phyloP scores from a whole-genome alignment of 2,888 invertebrate genomes.

The Panopea generosa region DNA sequence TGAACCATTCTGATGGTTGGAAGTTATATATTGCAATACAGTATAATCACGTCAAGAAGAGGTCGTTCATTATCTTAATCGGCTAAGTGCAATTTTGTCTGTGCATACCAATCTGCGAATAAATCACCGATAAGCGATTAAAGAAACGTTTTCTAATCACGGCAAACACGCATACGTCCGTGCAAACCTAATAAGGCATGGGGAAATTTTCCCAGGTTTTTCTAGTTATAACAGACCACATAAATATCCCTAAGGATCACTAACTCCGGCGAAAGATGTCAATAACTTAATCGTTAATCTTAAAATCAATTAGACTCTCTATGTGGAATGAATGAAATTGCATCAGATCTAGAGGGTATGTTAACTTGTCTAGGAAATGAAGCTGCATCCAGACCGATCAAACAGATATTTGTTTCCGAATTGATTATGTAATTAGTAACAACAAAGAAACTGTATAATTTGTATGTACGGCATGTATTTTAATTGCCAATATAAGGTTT shows the following conservation, averaged over 20 bases:
- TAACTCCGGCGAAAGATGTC: slow-evolving; percentile 32
- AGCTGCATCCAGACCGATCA: neutral
- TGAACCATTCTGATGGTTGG: too few species aligned
- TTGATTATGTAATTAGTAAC: too few species aligned
- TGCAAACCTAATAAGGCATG: slow-evolving; percentile 41
- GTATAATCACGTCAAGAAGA: too few species aligned
- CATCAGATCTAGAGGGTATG: slow-evolving; percentile 16
- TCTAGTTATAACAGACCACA: slow-evolving; percentile 16
- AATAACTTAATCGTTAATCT: slow-evolving; percentile 46
- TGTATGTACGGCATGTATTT: too few species aligned
- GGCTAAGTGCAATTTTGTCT: slow-evolving; percentile 31
- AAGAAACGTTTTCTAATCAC: slow-evolving; percentile 46
- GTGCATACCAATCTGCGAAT: slow-evolving; percentile 32
- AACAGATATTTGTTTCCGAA: too few species aligned
- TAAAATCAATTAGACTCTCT: slow-evolving; percentile 33
- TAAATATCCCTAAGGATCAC: slow-evolving; percentile 36
- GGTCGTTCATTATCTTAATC: slow-evolving; percentile 24
- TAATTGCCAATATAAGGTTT: too few species aligned
- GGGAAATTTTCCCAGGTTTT: slow-evolving; percentile 22
- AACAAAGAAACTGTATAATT: too few species aligned
- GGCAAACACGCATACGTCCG: slow-evolving; percentile 44
- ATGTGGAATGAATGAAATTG: slow-evolving; percentile 24
- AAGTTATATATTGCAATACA: too few species aligned
- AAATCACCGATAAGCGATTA: slow-evolving; percentile 58
- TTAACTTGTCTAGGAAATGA: slow-evolving; percentile 21